A percentile compares a stretch with the other conserved stretches of the same genome.
Conservation (phyloP, 1,140 invertebrate genomes). For the Orius laevigatus region DNA sequence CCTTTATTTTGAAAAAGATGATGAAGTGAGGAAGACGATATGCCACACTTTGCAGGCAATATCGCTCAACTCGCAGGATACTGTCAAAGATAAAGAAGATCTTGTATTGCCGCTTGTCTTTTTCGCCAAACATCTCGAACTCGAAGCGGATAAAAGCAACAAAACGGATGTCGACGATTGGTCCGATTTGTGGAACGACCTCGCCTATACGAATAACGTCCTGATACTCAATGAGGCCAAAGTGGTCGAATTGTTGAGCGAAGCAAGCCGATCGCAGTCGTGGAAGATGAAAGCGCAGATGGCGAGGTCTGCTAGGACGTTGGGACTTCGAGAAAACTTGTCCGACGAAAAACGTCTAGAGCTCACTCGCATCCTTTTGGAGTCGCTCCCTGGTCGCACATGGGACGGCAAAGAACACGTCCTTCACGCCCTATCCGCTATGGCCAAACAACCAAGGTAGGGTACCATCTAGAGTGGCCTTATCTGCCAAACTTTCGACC, state of each 20-base stretch:
- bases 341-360: slow-evolving; percentile 14
- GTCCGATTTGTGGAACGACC: slow-evolving; percentile 79
- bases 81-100: slow-evolving; percentile 62
- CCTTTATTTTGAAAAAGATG: slow-evolving; percentile 64
- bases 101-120: slow-evolving; percentile 68
- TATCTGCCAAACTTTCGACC: too few species aligned
- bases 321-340: slow-evolving; percentile 28
- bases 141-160: slow-evolving; percentile 9
- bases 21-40: slow-evolving; percentile 51
- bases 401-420: slow-evolving; percentile 77
- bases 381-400: slow-evolving; percentile 62
- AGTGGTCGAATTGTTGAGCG: slow-evolving; percentile 51
- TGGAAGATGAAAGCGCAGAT: slow-evolving; percentile 74
- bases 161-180: slow-evolving; percentile 45
- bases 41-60: slow-evolving; percentile 66
- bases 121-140: slow-evolving; percentile 62
- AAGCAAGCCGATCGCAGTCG: slow-evolving; percentile 56
- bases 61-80: slow-evolving; percentile 64
- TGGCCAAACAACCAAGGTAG: slow-evolving; percentile 53
- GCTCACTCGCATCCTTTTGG: slow-evolving; percentile 49
- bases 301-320: slow-evolving; percentile 59
- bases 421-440: slow-evolving; percentile 50
- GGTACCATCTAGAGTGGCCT: too few species aligned
- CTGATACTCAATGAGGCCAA: slow-evolving; percentile 57
- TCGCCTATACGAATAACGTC: slow-evolving; percentile 65